Evolutionary conservation across 2,888 invertebrate genomes (phyloP), one percentile per base, ranked within the genome.

Genomic region (Phytoseiulus persimilis): DNA sequence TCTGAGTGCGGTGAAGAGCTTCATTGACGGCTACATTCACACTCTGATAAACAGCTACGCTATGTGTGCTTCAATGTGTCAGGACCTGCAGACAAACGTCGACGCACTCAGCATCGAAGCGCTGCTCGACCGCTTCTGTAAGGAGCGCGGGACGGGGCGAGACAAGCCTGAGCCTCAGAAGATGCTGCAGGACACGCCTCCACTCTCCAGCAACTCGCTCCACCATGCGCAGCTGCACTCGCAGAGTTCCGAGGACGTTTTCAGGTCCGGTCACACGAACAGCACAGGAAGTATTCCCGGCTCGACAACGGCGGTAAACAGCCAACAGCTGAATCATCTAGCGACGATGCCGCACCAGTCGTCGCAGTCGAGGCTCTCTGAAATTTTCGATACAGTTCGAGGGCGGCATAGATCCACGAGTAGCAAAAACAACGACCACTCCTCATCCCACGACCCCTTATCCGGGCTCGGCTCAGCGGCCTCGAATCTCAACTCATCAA

Each of bases 231-330:
- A 46, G 39, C 32, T 32, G 39, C 87, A 87, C 31, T 87, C 87
- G 87, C 87, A 87, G 33, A 87, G 87, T 87, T 87, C 87, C 39
- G 87, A 87, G 87, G 87, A 87, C 87, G 87, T 87, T 33, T 87
- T 87, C 32, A 33, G 87, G 23, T n/a, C 87, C 65, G 65, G 65
- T 65, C 65, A 65, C 65, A 65, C 65, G 65, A 65, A 45, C 23
- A 83, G 83, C 33, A 87, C 45, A 33, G 87, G 87, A 28, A 45
- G 87, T 23, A 87, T 87, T 32, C 11, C 87, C n/a, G 87, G 33
- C 28, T 39, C n/a, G 32, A 45, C 32, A 39, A 33, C 45, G 87
- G 87, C 65, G 5, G 28, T 65, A 18, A 65, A 65, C 65, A 65
- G 65, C 18, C 65, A 65, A 28, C 65, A 65, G 18, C 65, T 65